Percentiles rank a stretch among this genome's conserved stretches.
These are phyloP conservation scores for Pelosia muscerda DNA, from an alignment of 2,888 invertebrate species.

Conservation along the genomic window DNA sequence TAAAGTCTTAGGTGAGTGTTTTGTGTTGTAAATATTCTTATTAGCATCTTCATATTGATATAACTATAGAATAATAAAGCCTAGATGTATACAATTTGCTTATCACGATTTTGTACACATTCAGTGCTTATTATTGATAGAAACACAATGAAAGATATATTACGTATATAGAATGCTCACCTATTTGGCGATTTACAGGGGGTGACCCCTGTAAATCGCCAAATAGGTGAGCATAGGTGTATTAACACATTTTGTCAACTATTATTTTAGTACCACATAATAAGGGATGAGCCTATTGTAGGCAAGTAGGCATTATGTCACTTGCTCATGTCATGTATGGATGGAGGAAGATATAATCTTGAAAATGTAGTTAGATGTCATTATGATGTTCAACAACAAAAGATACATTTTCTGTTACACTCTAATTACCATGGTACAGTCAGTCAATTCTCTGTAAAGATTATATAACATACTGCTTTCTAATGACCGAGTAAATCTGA, in stretches of 20 bases:
- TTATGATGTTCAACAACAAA: constrained; percentile 37
- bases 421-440: constrained; percentile 44
- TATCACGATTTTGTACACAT: neutral
- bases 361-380: constrained; percentile 2
- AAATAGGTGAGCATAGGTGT: too few relatives aligned
- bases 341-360: neutral
- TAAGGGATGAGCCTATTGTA: too few relatives aligned
- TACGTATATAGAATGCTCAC: too few relatives aligned
- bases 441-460: constrained; percentile 36
- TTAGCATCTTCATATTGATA: neutral
- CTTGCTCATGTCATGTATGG: neutral
- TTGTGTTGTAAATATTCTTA: constrained; percentile 1
- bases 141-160: neutral
- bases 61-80: neutral
- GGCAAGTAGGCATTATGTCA: too few relatives aligned
- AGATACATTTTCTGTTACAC: constrained; percentile 40
- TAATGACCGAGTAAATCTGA: constrained; percentile 30
- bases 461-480: constrained; percentile 49
- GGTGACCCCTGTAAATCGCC: too few relatives aligned
- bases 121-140: neutral
- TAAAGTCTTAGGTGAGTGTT: constrained; percentile 95
- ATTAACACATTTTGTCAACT: too few relatives aligned
- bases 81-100: neutral
- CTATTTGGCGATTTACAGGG: too few relatives aligned
- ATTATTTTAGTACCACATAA: too few relatives aligned